Conservation (phyloP, 2,797 vertebrate genomes). For the Phoebastria nigripes region DNA sequence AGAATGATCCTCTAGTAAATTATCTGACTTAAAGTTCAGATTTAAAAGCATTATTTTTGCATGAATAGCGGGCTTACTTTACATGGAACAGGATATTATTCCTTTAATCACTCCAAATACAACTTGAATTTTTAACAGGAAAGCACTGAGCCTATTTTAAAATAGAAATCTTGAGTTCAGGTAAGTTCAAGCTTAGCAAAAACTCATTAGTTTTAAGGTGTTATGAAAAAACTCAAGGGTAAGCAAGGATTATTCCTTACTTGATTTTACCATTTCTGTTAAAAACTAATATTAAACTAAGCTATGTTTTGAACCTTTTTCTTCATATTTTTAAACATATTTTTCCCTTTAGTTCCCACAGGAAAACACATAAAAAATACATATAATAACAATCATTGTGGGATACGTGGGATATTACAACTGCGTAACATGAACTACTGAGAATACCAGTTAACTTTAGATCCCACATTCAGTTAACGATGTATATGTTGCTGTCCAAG, state of each 20-base stretch:
- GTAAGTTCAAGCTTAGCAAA: slow-evolving; percentile 31
- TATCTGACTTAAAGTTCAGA: not conserved
- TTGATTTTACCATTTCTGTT: slow-evolving; percentile 6
- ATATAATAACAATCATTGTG: not conserved
- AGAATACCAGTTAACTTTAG: not conserved
- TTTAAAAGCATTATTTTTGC: slow-evolving; percentile 26
- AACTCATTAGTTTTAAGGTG: not conserved
- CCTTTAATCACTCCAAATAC: slow-evolving; percentile 16
- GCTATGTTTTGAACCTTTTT: not conserved
- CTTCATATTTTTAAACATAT: not conserved
- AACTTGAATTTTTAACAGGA: slow-evolving; percentile 22
- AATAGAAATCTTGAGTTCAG: slow-evolving; percentile 7
- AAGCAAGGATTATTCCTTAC: not conserved
- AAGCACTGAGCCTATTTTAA: slow-evolving; percentile 27
- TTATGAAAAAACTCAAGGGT: not conserved
- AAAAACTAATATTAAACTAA: not conserved
- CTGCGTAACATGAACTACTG: fast-evolving
- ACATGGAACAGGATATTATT: not conserved
- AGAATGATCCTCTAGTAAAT: not conserved
- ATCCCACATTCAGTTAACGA: not conserved
- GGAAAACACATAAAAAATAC: not conserved
- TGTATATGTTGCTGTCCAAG: not conserved
- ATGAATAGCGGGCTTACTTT: not conserved
- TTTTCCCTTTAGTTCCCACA: not conserved
- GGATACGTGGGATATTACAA: not conserved